phyloP scores from a whole-genome alignment of 1,140 invertebrate species.

The Calephelis virginiensis region DNA sequence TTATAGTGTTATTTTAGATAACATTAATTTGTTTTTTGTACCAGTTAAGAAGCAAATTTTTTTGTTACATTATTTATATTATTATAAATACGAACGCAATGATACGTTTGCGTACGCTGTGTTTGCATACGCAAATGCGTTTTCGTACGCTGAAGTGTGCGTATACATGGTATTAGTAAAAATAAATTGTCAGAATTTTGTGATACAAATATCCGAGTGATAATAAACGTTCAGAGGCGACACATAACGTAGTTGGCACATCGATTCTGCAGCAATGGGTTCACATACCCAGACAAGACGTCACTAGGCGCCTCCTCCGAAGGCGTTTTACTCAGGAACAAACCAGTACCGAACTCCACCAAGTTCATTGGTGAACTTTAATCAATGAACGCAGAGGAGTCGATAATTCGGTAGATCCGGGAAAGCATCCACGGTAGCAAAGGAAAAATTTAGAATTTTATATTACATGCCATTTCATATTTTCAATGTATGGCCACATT shows the following conservation, averaged over 20 bases:
- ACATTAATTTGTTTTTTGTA: too few species aligned
- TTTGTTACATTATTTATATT: too few species aligned
- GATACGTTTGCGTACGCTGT: too few species aligned
- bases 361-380: slow-evolving; percentile 91
- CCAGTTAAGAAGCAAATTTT: too few species aligned
- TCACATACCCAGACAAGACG: slow-evolving; percentile 73
- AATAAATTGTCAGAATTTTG: background rate
- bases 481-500: too few species aligned
- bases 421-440: slow-evolving; percentile 73
- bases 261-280: slow-evolving; percentile 44
- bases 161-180: background rate
- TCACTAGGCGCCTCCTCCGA: slow-evolving; percentile 84
- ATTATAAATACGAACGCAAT: too few species aligned
- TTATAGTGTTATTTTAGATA: too few species aligned
- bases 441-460: slow-evolving; percentile 64
- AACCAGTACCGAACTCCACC: slow-evolving; percentile 92
- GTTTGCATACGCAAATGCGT: too few species aligned
- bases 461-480: slow-evolving; percentile 41
- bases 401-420: slow-evolving; percentile 43
- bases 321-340: slow-evolving; percentile 91
- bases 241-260: slow-evolving; percentile 56
- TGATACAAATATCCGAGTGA: slow-evolving; percentile 15
- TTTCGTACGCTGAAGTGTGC: too few species aligned
- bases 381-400: slow-evolving; percentile 52
- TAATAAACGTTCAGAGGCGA: slow-evolving; percentile 40